Base-by-base conservation (phyloP, 2,888 invertebrate genomes). In the Isotomurus palustris region DNA sequence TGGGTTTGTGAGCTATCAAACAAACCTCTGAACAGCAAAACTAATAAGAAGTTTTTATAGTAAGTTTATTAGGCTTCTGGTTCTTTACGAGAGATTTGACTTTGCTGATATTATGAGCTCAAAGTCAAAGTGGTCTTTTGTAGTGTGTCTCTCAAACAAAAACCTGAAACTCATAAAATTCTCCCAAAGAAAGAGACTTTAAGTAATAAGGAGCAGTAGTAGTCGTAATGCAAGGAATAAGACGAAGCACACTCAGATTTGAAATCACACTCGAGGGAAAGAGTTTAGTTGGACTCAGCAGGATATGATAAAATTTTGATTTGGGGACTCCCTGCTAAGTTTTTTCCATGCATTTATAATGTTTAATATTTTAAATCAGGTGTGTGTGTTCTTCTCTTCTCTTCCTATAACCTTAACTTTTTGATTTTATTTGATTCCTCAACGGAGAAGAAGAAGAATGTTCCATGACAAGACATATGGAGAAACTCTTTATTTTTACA, bases 291-390 rank as follows among this genome's bases (percentile, higher is more conserved):
- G 64, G 35, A 59, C 68, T 53, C 69, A 69, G 69, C 68, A 60
- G 70, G 68, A 65, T 54, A 56, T 57, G 61, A 59, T 60, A 61
- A 64, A 67, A 62, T 67, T 65, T 70, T 67, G 67, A 67, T 67
- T 67, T 67, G 64, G 65, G 62, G 70, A 70, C 70, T 68, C 70
- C 70, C 70, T 70, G 69, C 70, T 56, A 67, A 38, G 63, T 64
- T 66, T 68, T 68, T 68, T 68, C 65, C 63, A 70, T 68, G 68
- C 70, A 70, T 70, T 70, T 68, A 68, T 67, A 70, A 70, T 70
- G 64, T 60, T 63, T 64, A 36, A 60, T 53, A 58, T 60, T 58
- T 56, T 55, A 58, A 61, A 64, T 64, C 64, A 64, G 64, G 64
- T 64, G 64, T 60, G 56, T 59, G 38, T 22, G 51, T 56, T 56